These are phyloP conservation scores for Oophaga pumilio DNA, from an alignment of 2,113 vertebrate species.

Conservation along the genomic window DNA sequence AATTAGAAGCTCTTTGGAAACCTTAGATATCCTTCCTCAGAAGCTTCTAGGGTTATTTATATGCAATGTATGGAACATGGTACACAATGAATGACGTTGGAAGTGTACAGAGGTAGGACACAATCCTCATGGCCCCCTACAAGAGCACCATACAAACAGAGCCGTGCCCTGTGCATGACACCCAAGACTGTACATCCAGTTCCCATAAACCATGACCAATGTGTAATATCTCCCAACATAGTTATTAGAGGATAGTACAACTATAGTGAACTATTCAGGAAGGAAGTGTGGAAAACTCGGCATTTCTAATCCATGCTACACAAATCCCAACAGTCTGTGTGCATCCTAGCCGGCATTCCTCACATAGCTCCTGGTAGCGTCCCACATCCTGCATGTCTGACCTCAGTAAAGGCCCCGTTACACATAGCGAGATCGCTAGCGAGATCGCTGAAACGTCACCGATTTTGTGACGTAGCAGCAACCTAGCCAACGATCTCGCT, in stretches of 20 bases:
- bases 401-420: too few relatives aligned
- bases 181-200: neutral
- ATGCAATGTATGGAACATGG: too few relatives aligned
- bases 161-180: neutral
- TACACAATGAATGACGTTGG: too few relatives aligned
- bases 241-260: neutral
- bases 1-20: too few relatives aligned
- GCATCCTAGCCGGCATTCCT: constrained; percentile 10
- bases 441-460: too few relatives aligned
- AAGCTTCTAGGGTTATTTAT: too few relatives aligned
- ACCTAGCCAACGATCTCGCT: too few relatives aligned
- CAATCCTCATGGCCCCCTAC: too few relatives aligned
- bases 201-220: neutral
- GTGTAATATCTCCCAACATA: neutral
- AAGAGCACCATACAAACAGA: neutral
- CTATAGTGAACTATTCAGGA: neutral
- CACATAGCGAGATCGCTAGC: too few relatives aligned
- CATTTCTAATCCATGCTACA: constrained; percentile 8
- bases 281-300: constrained; percentile 10
- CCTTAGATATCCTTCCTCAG: too few relatives aligned
- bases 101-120: too few relatives aligned
- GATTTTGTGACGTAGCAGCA: too few relatives aligned
- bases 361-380: constrained; percentile 22
- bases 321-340: constrained; percentile 3
- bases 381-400: constrained; percentile 35